phyloP scores from a whole-genome alignment of 2,888 invertebrate genomes.

The Conus canariensis region DNA sequence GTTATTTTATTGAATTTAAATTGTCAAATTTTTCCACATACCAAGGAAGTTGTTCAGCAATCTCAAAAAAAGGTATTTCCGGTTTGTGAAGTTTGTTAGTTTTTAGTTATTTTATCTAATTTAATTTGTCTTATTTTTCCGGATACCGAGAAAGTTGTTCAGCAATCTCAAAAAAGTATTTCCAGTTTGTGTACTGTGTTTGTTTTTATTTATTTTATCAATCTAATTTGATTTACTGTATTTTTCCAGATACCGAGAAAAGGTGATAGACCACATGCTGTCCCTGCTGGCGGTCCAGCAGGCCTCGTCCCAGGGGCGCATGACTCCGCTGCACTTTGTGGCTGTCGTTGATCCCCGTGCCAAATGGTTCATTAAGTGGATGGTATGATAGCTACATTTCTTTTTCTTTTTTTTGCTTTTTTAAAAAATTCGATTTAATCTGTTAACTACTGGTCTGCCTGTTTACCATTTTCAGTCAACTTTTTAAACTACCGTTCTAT shows the following conservation, averaged over 20 bases:
- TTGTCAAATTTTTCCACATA: too few species aligned
- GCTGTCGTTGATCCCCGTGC: conserved; percentile 77
- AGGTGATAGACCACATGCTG: conserved; percentile 73
- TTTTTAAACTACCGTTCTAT: too few species aligned
- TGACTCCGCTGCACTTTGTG: conserved; percentile 76
- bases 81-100: too few species aligned
- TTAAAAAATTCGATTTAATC: neutral
- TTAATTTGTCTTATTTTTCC: too few species aligned
- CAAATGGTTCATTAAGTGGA: conserved; percentile 78
- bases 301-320: conserved; percentile 56
- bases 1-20: too few species aligned
- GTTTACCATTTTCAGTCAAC: too few species aligned
- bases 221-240: neutral
- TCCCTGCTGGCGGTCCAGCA: conserved; percentile 69
- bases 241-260: conserved; percentile 71
- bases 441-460: too few species aligned
- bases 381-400: conserved; percentile 62
- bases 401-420: neutral
- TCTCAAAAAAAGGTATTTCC: too few species aligned
- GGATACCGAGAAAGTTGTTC: too few species aligned
- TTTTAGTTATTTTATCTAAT: too few species aligned
- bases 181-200: neutral
- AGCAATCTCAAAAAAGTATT: too few species aligned
- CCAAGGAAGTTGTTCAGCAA: too few species aligned
- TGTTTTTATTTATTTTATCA: neutral